These are phyloP conservation scores for Gymnarchus niloticus DNA, from an alignment of 2,113 vertebrate species.

Conservation along the genomic window DNA sequence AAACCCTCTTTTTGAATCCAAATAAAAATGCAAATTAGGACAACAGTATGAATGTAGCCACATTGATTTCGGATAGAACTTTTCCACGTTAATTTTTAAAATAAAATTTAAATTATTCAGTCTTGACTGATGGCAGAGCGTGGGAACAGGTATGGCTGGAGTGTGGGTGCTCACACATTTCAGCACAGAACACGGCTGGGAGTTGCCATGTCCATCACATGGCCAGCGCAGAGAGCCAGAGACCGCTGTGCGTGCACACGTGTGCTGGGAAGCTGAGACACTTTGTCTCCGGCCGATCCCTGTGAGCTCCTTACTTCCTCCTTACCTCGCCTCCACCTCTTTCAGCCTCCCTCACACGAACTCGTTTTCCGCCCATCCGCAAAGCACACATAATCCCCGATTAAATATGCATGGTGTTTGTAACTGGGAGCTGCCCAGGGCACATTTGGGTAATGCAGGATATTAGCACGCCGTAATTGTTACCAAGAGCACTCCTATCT, in stretches of 20 bases:
- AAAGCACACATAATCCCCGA: background rate
- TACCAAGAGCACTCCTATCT: background rate
- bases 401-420: slow-evolving; percentile 20
- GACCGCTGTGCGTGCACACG: too few species aligned
- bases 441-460: slow-evolving; percentile 11
- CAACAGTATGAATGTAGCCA: background rate
- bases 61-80: background rate
- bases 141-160: background rate
- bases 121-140: background rate
- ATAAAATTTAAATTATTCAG: background rate
- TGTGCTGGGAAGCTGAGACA: background rate
- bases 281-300: background rate
- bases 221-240: too few species aligned
- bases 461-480: background rate
- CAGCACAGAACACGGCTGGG: too few species aligned
- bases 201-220: too few species aligned
- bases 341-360: background rate
- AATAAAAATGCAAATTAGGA: background rate
- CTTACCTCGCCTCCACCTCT: too few species aligned
- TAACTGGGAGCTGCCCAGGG: slow-evolving; percentile 10
- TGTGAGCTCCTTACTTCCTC: too few species aligned
- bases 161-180: too few species aligned
- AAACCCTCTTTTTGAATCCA: background rate
- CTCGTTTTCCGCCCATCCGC: background rate
- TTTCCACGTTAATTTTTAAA: background rate